Percentiles rank a stretch among this genome's conserved stretches.
These are phyloP conservation scores for Scaptomyza hsui DNA, from an alignment of 1,140 invertebrate species.

Conservation along the genomic window DNA sequence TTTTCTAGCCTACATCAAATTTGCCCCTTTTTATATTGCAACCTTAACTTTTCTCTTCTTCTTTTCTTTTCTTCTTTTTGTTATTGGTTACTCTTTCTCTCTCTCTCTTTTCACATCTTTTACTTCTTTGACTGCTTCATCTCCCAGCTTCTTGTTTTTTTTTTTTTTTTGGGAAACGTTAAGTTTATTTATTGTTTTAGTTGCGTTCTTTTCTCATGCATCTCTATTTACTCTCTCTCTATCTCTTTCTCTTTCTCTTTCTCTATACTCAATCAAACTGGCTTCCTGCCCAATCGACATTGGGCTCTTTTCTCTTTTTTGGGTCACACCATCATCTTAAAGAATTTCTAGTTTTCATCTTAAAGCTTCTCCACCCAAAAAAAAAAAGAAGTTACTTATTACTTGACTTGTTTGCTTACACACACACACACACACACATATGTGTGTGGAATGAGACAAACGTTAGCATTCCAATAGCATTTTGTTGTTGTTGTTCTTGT, in stretches of 20 bases:
- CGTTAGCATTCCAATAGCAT: constrained; percentile 61
- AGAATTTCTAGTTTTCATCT: constrained; percentile 75
- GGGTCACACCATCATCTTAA: constrained; percentile 57
- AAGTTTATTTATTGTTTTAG: neutral
- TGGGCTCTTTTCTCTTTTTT: constrained; percentile 47
- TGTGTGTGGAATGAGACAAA: constrained; percentile 21
- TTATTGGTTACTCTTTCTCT: no score
- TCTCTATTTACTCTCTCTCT: neutral
- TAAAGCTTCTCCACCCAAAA: neutral
- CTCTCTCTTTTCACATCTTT: neutral
- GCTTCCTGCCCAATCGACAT: neutral
- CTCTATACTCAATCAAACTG: neutral
- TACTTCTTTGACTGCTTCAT: neutral
- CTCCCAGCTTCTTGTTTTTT: no score
- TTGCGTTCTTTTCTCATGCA: neutral
- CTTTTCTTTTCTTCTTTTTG: neutral
- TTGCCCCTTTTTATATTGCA: no score
- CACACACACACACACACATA: constrained; percentile 31
- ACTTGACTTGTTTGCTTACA: constrained; percentile 31
- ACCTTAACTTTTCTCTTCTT: neutral
- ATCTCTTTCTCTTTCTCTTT: neutral
- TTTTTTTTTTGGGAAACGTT: neutral
- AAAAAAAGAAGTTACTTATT: constrained; percentile 45
- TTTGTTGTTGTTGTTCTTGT: constrained; percentile 27
- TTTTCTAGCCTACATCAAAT: no score